Base-by-base conservation (phyloP, 2,797 vertebrate species). In the Poeciliopsis presidionis region DNA sequence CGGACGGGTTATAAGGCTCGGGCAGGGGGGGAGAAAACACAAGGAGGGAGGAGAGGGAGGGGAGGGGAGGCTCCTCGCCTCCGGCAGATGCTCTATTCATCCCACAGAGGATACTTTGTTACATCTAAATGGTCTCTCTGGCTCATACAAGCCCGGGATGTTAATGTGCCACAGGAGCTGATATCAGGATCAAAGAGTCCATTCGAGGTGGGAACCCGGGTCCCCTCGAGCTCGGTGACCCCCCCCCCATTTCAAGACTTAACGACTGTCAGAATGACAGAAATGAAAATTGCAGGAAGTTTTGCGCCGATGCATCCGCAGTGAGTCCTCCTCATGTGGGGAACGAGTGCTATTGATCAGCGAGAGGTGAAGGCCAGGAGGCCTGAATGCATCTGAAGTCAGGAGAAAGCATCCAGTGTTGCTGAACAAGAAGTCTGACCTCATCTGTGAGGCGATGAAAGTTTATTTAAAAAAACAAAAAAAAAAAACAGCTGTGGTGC, bases 31-130 rank as follows among this genome's bases (percentile, higher is more conserved):
- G 33, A 78, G 59, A 82, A 70, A 76, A 77, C 43, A 59, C 77
- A 71, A 57, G 51, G 80, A 53, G 73, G 47, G 49, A 70, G 81
- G 65, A 6, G 11, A 59, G 80, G 0, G 87, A 36, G 78, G n/a
- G 86, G 8, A 9, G 41, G 41, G 41, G 7, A 41, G 86, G 85
- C 86, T 75, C 71, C 75, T 88, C 73, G 88, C 90, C 91, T 94
- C 92, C 92, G 90, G 93, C 94, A 94, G 93, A 95, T 94, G 93
- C 92, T 88, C 93, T 80, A 92, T 94, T 94, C 94, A 94, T 92
- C 87, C 92, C 94, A 94, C 94, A 95, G 94, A 95, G 93, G 94
- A 93, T 87, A 95, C 94, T 94, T 94, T 95, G 94, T 95, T 94
- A 92, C 85, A 90, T 93, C 89, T 91, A 91, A 94, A 94, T 90